Base-by-base conservation (phyloP, 2,797 vertebrate genomes). In the Enteromius viviparus region DNA sequence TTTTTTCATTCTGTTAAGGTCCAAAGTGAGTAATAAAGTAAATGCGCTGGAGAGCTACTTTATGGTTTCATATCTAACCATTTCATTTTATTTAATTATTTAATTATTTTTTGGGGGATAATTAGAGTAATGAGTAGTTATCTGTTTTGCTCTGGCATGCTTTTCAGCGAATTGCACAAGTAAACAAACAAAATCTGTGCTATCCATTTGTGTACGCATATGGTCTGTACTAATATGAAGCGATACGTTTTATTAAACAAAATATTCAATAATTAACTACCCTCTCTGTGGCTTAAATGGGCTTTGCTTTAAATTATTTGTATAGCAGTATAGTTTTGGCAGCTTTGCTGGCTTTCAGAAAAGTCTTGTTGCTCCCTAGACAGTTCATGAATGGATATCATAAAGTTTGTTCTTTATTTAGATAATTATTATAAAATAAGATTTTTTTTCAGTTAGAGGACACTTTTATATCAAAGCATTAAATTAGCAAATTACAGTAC, bases 281-380 rank as follows among this genome's bases (percentile, higher is more conserved):
- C 62, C 62, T 65, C 15, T 64, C 29, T 34, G 29, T 65, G 29
- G 29, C 62, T 65, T 12, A 37, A 37, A 55, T 15, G 21, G 32
- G 49, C 32, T 51, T 32, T 47, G 8, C 17, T 19, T 75, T 55
- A 55, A 55, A 74, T 34, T 1, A 37, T 75, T 75, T 55, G 49
- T n/a, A 14, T 37, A n/a, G 32, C 51, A 55, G n/a, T 55, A 32
- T 12, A 14, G 19, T 55, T 37, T 34, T 55, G 11, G 17, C 32
- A 55, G 71, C 49, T 75, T 75, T 75, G 49, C n/a, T 55, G 71
- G 21, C 49, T 75, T 32, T 37, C 72, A 14, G 29, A 55, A 55
- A 55, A 37, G 71, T 19, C 29, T 65, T 19, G 26, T 21, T 34
- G 49, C 49, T 37, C 49, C 47, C 49, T n/a, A 53, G 29, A 11